phyloP scores from a whole-genome alignment of 2,113 vertebrate genomes.

The Bolborhynchus lineola region DNA sequence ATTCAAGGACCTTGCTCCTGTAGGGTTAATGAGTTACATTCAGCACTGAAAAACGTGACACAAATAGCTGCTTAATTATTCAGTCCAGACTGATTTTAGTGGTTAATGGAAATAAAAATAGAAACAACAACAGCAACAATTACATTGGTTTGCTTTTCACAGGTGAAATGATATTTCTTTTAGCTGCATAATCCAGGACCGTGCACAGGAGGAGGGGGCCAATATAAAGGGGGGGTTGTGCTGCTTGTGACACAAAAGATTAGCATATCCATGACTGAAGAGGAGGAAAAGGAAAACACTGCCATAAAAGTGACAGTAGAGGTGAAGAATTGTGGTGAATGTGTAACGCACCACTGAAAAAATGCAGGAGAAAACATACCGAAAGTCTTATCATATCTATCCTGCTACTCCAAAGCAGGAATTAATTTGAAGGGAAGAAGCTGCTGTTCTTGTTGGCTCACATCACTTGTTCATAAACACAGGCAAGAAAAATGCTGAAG shows the following conservation, averaged over 20 bases:
- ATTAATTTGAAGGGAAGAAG: conserved; percentile 8
- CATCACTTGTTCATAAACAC: not conserved
- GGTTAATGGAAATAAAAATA: conserved; percentile 15
- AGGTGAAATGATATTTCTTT: not conserved
- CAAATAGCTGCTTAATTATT: conserved; percentile 44
- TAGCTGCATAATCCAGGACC: not conserved
- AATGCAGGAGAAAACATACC: conserved; percentile 2
- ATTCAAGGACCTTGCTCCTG: conserved; percentile 12
- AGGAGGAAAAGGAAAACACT: conserved; percentile 11
- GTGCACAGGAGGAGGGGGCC: not conserved
- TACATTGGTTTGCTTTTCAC: not conserved
- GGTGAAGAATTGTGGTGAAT: conserved; percentile 23
- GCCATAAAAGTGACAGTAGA: conserved; percentile 45
- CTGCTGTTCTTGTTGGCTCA: not conserved
- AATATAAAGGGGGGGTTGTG: not conserved
- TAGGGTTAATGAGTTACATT: not conserved
- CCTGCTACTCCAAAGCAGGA: not conserved
- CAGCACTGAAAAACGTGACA: not conserved
- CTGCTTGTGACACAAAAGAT: conserved; percentile 26
- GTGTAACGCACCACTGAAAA: conserved; percentile 10
- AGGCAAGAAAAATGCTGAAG: not conserved
- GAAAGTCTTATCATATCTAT: not conserved
- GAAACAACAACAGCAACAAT: not conserved
- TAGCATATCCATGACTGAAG: not conserved
- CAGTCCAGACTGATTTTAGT: not conserved